Conservation (phyloP, 2,888 invertebrate species). For the Apantesis nais region DNA sequence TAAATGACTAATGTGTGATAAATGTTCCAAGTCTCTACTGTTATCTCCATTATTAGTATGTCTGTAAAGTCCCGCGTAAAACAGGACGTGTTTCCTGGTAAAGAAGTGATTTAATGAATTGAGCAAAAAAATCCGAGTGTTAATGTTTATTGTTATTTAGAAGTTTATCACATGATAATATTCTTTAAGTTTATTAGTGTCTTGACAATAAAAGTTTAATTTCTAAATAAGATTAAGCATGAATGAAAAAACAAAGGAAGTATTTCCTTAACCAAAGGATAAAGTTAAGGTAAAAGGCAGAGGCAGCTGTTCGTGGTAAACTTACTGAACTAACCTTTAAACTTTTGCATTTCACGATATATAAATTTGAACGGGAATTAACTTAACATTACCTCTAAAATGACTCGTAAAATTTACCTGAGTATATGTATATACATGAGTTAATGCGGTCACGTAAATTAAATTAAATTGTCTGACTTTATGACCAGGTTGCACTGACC, state of each 20-base stretch:
- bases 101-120: neutral
- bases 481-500: neutral
- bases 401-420: neutral
- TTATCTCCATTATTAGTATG: neutral
- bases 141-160: neutral
- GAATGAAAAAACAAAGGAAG: neutral
- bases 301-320: neutral
- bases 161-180: no score
- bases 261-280: neutral
- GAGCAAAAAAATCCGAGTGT: neutral
- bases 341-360: neutral
- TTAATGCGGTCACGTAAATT: neutral
- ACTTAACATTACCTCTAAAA: neutral
- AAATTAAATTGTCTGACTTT: neutral
- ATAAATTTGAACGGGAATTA: neutral
- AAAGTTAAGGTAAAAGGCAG: neutral
- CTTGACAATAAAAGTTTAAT: neutral
- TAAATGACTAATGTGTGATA: neutral
- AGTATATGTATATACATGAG: neutral
- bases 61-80: neutral
- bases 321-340: neutral
- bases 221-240: neutral
- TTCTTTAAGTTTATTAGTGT: neutral
- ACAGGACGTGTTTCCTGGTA: neutral
- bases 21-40: neutral